Conservation (phyloP, 2,888 invertebrate genomes). For the Sphecodes monilicornis region DNA sequence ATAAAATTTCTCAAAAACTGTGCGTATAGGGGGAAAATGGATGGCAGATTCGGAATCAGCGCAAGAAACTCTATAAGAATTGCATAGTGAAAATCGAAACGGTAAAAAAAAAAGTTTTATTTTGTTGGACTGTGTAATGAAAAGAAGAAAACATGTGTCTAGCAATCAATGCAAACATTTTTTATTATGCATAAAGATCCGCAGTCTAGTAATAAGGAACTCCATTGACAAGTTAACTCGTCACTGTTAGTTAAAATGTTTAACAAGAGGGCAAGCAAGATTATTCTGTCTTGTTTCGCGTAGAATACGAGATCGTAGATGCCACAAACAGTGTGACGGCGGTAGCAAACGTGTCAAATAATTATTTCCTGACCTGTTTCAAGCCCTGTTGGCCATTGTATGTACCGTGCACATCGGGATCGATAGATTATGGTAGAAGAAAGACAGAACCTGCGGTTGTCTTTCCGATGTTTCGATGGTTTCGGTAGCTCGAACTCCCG, state of each 20-base stretch:
- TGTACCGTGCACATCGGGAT: not conserved
- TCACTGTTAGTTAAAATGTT: not conserved
- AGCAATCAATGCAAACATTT: too few species aligned
- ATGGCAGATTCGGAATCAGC: too few species aligned
- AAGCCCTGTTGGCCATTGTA: not conserved
- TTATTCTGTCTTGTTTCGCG: not conserved
- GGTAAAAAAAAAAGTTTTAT: too few species aligned
- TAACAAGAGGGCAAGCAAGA: not conserved
- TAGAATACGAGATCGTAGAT: too few species aligned
- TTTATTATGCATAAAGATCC: too few species aligned
- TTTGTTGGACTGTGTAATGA: too few species aligned
- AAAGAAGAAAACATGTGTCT: too few species aligned
- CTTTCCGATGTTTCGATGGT: not conserved
- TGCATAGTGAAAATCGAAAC: too few species aligned
- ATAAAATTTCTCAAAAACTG: too few species aligned
- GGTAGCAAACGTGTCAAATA: not conserved
- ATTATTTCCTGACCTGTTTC: not conserved
- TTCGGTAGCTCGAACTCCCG: not conserved
- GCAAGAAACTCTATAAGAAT: too few species aligned
- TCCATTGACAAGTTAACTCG: not conserved
- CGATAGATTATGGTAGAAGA: not conserved
- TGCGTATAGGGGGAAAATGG: too few species aligned
- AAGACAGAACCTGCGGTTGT: not conserved
- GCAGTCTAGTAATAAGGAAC: too few species aligned
- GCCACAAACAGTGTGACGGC: not conserved